Percentiles rank a stretch among this genome's conserved stretches.
These are phyloP conservation scores for Cervus canadensis DNA, from an alignment of 2,113 vertebrate species.

Conservation along the genomic window DNA sequence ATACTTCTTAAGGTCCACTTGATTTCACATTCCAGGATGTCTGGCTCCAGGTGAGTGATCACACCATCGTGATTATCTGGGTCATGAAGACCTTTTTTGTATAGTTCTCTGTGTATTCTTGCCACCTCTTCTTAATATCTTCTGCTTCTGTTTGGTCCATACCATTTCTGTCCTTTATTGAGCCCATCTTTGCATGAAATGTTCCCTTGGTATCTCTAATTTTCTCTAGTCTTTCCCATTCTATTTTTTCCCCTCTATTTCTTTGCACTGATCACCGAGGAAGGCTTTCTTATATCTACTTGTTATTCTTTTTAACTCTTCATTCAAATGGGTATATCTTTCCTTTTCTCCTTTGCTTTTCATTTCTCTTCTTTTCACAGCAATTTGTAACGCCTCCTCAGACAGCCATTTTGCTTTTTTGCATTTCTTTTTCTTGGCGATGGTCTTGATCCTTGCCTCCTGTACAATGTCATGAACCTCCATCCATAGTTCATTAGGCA, in stretches of 20 bases:
- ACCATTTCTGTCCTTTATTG: background rate
- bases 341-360: background rate
- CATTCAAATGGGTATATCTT: background rate
- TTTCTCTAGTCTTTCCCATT: too few species aligned
- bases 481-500: background rate
- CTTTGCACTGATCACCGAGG: too few species aligned
- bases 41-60: background rate
- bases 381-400: background rate
- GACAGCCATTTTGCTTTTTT: background rate
- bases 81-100: background rate
- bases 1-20: background rate
- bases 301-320: background rate
- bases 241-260: too few species aligned
- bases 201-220: too few species aligned
- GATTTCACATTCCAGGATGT: background rate
- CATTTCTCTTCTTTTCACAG: background rate
- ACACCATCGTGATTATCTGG: background rate
- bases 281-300: background rate
- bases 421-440: background rate
- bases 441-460: background rate
- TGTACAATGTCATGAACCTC: background rate
- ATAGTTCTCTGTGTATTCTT: background rate
- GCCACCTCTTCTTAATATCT: background rate
- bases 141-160: background rate
- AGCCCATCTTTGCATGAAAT: too few species aligned